Evolutionary conservation across 2,888 invertebrate genomes (phyloP).

Genomic region (Sinelater perroti): DNA sequence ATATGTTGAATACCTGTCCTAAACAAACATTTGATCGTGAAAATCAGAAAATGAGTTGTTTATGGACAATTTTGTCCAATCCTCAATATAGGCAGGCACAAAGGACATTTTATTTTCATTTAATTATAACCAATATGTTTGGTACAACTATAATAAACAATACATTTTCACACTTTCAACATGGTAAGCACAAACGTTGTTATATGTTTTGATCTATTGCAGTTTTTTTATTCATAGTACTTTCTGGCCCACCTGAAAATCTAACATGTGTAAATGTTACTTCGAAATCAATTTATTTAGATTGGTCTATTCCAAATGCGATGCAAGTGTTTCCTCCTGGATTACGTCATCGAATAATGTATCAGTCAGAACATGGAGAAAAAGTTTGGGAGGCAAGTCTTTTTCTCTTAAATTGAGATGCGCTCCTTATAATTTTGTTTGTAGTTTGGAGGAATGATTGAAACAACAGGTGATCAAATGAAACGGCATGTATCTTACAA

Average conservation of each 20-base stretch:
- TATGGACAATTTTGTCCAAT: conserved; percentile 62
- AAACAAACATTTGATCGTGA: conserved; percentile 35
- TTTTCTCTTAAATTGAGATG: background rate
- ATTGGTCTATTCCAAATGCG: conserved; percentile 62
- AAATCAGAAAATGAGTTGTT: conserved; percentile 58
- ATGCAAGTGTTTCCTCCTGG: conserved; percentile 64
- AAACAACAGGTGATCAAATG: conserved; percentile 12
- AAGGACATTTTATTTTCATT: conserved; percentile 65
- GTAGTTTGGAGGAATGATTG: conserved; percentile 34
- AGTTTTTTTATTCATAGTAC: conserved; percentile 55
- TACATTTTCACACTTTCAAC: conserved; percentile 67
- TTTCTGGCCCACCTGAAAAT: conserved; percentile 63
- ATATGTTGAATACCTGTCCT: conserved; percentile 15
- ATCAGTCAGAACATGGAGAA: conserved; percentile 62
- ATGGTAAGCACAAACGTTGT: conserved; percentile 55
- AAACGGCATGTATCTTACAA: conserved; percentile 51
- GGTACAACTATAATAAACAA: conserved; percentile 65
- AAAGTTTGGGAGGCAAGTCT: conserved; percentile 59
- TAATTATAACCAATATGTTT: conserved; percentile 70
- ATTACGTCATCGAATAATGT: conserved; percentile 63
- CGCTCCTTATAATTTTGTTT: too few relatives aligned
- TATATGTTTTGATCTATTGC: conserved; percentile 25
- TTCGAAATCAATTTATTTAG: conserved; percentile 60
- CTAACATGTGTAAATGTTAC: conserved; percentile 61
- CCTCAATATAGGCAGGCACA: conserved; percentile 66